phyloP scores from a whole-genome alignment of 2,797 vertebrate species.

The Arrhamphus sclerolepis region DNA sequence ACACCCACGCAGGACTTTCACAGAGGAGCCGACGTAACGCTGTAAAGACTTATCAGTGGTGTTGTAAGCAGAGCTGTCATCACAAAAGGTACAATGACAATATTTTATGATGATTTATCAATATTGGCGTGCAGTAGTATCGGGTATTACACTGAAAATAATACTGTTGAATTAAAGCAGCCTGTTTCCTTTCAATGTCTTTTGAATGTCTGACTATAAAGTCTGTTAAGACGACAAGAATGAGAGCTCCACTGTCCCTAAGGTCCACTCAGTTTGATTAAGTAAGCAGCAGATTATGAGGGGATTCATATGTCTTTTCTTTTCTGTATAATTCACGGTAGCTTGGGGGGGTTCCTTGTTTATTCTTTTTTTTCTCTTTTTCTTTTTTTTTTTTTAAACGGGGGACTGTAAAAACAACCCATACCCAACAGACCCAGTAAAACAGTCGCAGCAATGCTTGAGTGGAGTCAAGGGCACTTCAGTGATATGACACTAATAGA shows the following conservation, averaged over 20 bases:
- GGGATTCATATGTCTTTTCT: constrained; percentile 36
- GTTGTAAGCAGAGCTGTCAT: constrained; percentile 29
- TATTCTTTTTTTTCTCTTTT: neutral
- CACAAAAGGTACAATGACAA: constrained; percentile 31
- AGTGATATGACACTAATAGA: constrained; percentile 68
- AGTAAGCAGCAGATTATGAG: constrained; percentile 32
- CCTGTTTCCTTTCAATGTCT: constrained; percentile 15
- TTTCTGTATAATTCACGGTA: constrained; percentile 27
- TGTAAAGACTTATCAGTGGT: constrained; percentile 48
- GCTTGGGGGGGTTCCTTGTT: too few species aligned
- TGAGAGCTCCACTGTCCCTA: constrained; percentile 9
- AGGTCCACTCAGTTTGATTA: constrained; percentile 29
- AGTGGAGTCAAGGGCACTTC: constrained; percentile 65
- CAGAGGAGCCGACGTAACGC: constrained; percentile 43
- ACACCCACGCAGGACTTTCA: constrained; percentile 46
- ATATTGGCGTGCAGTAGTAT: constrained; percentile 22
- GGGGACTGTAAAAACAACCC: constrained; percentile 44
- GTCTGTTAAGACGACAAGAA: constrained; percentile 1
- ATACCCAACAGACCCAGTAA: constrained; percentile 16
- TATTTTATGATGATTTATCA: constrained; percentile 8
- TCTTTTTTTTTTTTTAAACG: constrained; percentile 34
- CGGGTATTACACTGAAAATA: constrained; percentile 9
- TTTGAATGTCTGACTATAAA: constrained; percentile 10
- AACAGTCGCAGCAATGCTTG: constrained; percentile 38
- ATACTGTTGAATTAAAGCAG: constrained; percentile 7